Base-by-base conservation (phyloP, 2,113 vertebrate species). In the Talpa occidentalis region DNA sequence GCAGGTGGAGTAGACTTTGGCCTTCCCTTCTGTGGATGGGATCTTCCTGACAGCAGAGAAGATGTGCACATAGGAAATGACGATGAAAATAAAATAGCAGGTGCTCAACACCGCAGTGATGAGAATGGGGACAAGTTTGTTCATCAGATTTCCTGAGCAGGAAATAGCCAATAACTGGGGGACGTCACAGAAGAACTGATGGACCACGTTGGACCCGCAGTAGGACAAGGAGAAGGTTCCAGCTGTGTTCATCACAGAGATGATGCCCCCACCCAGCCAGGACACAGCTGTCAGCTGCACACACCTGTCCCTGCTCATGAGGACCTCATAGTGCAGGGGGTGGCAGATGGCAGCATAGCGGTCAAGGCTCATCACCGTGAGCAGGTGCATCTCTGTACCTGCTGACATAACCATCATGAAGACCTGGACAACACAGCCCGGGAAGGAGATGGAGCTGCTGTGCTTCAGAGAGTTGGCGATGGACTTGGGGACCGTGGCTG, bases 241-340 rank as follows among this genome's bases (percentile, higher is more conserved):
- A 40, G 26, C n/a, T 22, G 28, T 80, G 37, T 74, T 37, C 9
- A 60, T 28, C 47, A 59, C 32, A 32, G n/a, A 88, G 19, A 28
- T n/a, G n/a, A n/a, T n/a, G n/a, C 42, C 24, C 10, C 76, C 44
- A 21, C n/a, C 40, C 60, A 88, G 22, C 60, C 69, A 88, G 3
- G 44, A 54, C 6, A 26, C 21, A 10, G 60, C 17, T 7, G 73
- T 80, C 17, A 79, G 12, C 10, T 54, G 30, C 35, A 32, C 16
- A 66, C 93, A 96, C 6, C 62, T 10, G 4, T 26, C 22, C n/a
- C 49, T 73, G 47, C 5, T 76, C 60, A 94, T 96, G 37, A 93
- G 40, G 30, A 44, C 32, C 14, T 82, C 47, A 32, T 77, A 83
- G 6, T 83, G 32, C 26, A 94, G 19, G 7, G 85, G 86, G 10